Evolutionary conservation across 1,140 invertebrate genomes (phyloP), one percentile per base, ranked within the genome.

Genomic region (Zaprionus gabonicus): DNA sequence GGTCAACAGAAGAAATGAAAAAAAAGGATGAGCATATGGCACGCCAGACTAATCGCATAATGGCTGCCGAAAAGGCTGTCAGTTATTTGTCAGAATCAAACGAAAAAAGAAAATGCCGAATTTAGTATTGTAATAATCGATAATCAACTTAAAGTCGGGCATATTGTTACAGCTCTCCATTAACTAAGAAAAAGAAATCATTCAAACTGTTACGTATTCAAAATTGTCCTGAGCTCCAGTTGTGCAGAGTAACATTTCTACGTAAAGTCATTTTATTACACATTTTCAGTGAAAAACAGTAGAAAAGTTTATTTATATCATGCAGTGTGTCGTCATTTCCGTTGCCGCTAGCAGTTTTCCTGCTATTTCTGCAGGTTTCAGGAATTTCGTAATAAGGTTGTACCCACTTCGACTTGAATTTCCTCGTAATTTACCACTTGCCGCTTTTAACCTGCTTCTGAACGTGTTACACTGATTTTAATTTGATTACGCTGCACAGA

Each of bases 401-500:
- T 28, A 31, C 57, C 23, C 27, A 36, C 4, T 63, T 66, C n/a
- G 23, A 9, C 17, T 25, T 53, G 56, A 41, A 23, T 58, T 44
- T 60, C 3, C 44, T 17, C 23, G 41, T 59, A 2, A 23, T 2
- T 23, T 23, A 23, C 23, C 55, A 31, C 15, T 13, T 53, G 2
- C 28, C 46, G 10, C 31, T 59, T 25, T 49, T 31, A 53, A 64
- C 65, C 17, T 44, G 15, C 20, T 7, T 15, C n/a, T 15, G 15
- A 15, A 28, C 31, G 31, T 34, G 20, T 5, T 20, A 9, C 20
- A 49, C 12, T 10, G n/a, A 20, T 60, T 69, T 68, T 55, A 68
- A 68, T 55, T 34, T 67, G 55, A 67, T 73, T 73, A 41, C 56
- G n/a, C 27, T 17, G 13, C 46, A 17, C 38, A 49, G 28, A 46